Conservation (phyloP, 1,140 invertebrate species). For the Apis laboriosa region DNA sequence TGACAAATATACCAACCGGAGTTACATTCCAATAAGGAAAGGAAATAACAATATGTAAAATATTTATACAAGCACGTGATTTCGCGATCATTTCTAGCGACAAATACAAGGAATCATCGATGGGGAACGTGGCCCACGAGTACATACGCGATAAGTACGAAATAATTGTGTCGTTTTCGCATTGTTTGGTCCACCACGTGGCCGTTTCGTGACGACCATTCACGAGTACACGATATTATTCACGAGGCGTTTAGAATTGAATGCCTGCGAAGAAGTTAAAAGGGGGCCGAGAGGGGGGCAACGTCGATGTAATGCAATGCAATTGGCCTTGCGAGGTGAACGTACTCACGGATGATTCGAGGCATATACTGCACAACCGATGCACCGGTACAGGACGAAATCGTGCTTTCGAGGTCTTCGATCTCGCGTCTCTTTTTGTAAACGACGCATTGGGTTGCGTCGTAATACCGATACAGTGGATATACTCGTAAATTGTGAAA, state of each 20-base stretch:
- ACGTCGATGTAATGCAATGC: slow-evolving; percentile 55
- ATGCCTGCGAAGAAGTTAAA: slow-evolving; percentile 51
- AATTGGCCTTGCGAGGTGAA: slow-evolving; percentile 68
- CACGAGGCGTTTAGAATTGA: slow-evolving; percentile 58
- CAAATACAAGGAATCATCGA: not conserved
- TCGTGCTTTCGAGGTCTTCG: slow-evolving; percentile 27
- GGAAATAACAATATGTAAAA: too few species aligned
- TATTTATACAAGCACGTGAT: too few species aligned
- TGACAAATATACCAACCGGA: too few species aligned
- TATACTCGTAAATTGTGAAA: too few species aligned
- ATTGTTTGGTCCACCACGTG: slow-evolving; percentile 50
- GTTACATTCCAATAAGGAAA: too few species aligned
- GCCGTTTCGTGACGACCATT: slow-evolving; percentile 50
- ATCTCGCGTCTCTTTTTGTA: slow-evolving; percentile 11
- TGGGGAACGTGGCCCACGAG: not conserved
- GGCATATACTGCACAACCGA: slow-evolving; percentile 40
- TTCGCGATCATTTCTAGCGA: not conserved
- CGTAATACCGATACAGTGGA: too few species aligned
- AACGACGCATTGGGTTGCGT: too few species aligned
- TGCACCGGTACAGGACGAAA: slow-evolving; percentile 38
- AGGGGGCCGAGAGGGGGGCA: slow-evolving; percentile 31
- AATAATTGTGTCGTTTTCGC: slow-evolving; percentile 18
- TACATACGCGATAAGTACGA: not conserved
- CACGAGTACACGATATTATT: slow-evolving; percentile 53
- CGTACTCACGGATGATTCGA: slow-evolving; percentile 56